Base-by-base conservation (phyloP, 2,797 vertebrate genomes). In the Lateolabrax maculatus region DNA sequence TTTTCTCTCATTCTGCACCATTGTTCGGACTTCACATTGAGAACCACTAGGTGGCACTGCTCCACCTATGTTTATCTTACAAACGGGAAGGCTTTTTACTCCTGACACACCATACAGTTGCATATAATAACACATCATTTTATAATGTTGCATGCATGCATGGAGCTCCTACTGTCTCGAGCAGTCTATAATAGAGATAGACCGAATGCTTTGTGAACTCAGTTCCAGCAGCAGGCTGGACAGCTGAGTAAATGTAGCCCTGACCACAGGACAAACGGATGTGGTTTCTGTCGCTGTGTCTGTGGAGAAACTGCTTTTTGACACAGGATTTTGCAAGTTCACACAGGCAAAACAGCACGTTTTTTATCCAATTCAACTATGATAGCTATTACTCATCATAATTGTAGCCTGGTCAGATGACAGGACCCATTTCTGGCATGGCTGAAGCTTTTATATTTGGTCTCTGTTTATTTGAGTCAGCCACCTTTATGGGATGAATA, bases 41-140 rank as follows among this genome's bases (percentile, higher is more conserved):
- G 0, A 63, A 27, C 86, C 93, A 90, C 90, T 80, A 86, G 92
- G 73, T 81, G 92, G 89, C 86, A 91, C 80, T 70, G 65, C 25
- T 86, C 4, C 49, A 7, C 52, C 1, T 57, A 1, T 39, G 1
- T 79, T 2, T 44, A 9, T 15, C 53, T 27, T 23, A 25, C 11
- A 57, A 64, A 56, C 18, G 10, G 51, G 15, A 65, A 37, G 49
- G 19, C 19, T 44, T 55, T 52, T 60, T 2, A 11, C 13, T 9
- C 15, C 25, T 27, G 36, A 16, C 41, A 36, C n/a, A 27, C 31
- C 9, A 6, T 41, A 53, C 11, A 29, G 19, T 60, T 80, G 31
- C 29, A 71, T 53, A 49, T 65, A 63, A 58, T 60, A 15, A 81
- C 18, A 57, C 36, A 19, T 48, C 67, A 48, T 19, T 55, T 44